Evolutionary conservation across 2,888 invertebrate genomes (phyloP), one percentile per base, ranked within the genome.

Genomic region (Fissipunctia ypsillon): DNA sequence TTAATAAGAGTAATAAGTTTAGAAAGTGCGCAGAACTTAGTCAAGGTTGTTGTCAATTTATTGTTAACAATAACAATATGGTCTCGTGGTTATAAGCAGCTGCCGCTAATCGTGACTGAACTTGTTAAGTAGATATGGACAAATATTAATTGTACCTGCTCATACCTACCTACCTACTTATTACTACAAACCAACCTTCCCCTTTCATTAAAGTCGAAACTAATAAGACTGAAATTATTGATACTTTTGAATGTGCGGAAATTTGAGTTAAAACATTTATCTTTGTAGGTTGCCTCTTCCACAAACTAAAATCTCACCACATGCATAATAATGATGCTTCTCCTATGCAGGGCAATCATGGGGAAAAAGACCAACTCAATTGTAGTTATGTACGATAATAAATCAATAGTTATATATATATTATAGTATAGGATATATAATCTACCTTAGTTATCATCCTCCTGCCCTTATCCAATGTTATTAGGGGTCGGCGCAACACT

Each of bases 31-130:
- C 69, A 75, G 69, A 73, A 65, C 64, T 64, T 50, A 66, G 14
- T 56, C 84, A 84, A 81, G 84, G 80, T 63, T 79, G 25, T 10
- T 76, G 73, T 66, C 69, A 66, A 66, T 80, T 71, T 59, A 66
- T 65, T 78, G 38, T 52, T 80, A 61, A 61, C 61, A 73, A 73
- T 54, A 78, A 65, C 57, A 72, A 78, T 48, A 35, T 48, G n/a
- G 56, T 72, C 79, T 78, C 72, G 83, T 78, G 83, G 54, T 65
- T 14, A 6, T 54, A 59, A 52, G 41, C 67, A 71, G 59, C 83
- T 61, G 67, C 56, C 16, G 52, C 22, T 68, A 73, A 63, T 79
- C 73, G 67, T 80, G 80, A 71, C 70, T 69, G 63, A 38, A 65
- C 52, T 66, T 43, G 82, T 31, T 59, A 35, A 61, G 12, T 43